Evolutionary conservation across 2,888 invertebrate species (phyloP).

Genomic region (Meteorus colon): DNA sequence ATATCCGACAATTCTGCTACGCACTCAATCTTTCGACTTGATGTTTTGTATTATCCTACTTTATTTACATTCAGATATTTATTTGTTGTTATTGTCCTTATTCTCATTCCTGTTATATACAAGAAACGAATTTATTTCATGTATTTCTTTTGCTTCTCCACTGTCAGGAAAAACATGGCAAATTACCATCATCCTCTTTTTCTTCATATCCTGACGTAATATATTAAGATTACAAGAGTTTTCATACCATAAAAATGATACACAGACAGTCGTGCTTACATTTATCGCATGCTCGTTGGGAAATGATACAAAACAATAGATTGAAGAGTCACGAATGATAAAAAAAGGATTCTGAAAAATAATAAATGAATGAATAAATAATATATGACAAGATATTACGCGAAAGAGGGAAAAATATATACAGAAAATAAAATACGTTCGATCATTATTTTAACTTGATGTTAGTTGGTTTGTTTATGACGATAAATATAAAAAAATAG

Average conservation of each 20-base stretch:
- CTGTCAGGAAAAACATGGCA: not conserved
- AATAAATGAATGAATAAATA: not conserved
- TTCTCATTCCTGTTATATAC: not conserved
- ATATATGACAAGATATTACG: not conserved
- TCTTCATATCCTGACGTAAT: no score
- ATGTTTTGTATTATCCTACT: conserved; percentile 1
- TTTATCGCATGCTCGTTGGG: not conserved
- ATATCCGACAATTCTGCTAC: conserved; percentile 36
- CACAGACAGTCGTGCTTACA: not conserved
- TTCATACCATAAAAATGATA: conserved; percentile 1
- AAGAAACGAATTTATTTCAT: not conserved
- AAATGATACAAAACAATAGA: not conserved
- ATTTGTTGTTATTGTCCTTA: no score
- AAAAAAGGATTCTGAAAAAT: not conserved
- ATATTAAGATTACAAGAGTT: not conserved
- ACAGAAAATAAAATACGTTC: not conserved
- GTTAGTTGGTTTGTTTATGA: not conserved
- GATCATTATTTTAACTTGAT: not conserved
- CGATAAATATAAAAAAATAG: conserved; percentile 3
- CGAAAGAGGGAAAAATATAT: not conserved
- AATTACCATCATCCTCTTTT: no score
- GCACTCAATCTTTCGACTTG: conserved; percentile 18
- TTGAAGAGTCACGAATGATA: not conserved
- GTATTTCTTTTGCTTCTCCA: not conserved
- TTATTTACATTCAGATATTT: not conserved